Evolutionary conservation across 2,113 vertebrate genomes (phyloP), one percentile per base, ranked within the genome.

Genomic region (Miniopterus natalensis): DNA sequence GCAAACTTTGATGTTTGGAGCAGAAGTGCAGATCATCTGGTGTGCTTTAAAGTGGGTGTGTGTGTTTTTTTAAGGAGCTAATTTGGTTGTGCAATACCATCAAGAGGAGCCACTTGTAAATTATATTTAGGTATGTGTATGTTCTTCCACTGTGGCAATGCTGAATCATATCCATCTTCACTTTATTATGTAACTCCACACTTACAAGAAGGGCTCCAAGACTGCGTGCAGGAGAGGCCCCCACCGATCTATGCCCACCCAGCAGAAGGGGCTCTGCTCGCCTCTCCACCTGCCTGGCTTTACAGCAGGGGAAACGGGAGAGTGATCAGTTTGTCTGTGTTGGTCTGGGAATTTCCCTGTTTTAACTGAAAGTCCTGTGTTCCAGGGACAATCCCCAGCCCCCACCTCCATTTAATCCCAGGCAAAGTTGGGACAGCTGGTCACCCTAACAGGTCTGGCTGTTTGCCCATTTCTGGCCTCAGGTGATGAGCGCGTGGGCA

Each of bases 121-220:
- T 97, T 98, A 92, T 97, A 97, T 97, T 97, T 97, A 95, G 97
- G 95, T 85, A 81, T 94, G 92, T 97, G 93, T 97, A 79, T 96
- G 94, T 94, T 83, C 83, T 89, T 94, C 68, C 90, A 74, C 92
- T 63, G 36, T 55, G 79, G 85, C 0, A 1, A 21, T 29, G 70
- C 79, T 97, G 97, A 97, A 55, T 97, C 96, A 96, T 21, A 61
- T 12, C 84, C 74, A 92, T 86, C 90, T 77, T 63, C 84, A 6
- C 49, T 51, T 36, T 51, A 18, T 97, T 97, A 97, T 90, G 40
- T 97, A 97, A 97, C 83, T 51, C 55, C 18, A 53, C 63, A 17
- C 61, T 78, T 29, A 49, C 23, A 74, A 75, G 55, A 27, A 78
- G 92, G 71, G 27, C 45, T 75, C n/a, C 47, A 17, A 61, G 65